Percentiles rank a stretch among this genome's conserved stretches.
Evolutionary conservation across 2,113 vertebrate genomes (phyloP).

Genomic region (Rhea americana): DNA sequence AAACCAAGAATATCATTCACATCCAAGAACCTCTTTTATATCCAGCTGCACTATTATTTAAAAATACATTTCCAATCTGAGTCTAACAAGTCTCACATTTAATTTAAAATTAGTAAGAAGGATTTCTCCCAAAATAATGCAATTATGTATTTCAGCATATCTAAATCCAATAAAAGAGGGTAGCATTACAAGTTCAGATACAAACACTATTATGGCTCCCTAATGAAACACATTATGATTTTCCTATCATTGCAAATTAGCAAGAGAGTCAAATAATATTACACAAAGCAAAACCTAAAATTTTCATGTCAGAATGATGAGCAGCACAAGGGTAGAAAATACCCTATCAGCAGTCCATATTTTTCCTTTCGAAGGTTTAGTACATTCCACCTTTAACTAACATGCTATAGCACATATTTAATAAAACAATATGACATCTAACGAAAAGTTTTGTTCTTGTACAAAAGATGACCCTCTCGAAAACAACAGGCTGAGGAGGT

Average conservation of each 20-base stretch:
- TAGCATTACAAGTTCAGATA: background rate
- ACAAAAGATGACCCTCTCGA: background rate
- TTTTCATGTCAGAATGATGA: background rate
- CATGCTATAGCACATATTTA: background rate
- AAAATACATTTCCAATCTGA: background rate
- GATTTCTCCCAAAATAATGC: background rate
- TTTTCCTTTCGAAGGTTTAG: background rate
- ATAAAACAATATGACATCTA: background rate
- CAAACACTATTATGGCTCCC: background rate
- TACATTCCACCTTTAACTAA: background rate
- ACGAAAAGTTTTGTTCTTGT: background rate
- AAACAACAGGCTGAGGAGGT: background rate
- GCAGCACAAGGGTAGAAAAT: background rate
- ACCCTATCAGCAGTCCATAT: background rate
- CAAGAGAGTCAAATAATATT: background rate
- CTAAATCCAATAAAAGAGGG: background rate
- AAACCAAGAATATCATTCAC: background rate
- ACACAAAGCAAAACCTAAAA: background rate
- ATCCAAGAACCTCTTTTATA: background rate
- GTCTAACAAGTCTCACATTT: background rate
- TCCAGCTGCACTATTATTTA: background rate
- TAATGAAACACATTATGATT: background rate
- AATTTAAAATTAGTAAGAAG: background rate
- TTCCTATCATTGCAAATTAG: background rate
- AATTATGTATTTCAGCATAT: background rate